A percentile compares a stretch with the other conserved stretches of the same genome.
phyloP scores from a whole-genome alignment of 2,113 vertebrate species.

The Columbina picui region DNA sequence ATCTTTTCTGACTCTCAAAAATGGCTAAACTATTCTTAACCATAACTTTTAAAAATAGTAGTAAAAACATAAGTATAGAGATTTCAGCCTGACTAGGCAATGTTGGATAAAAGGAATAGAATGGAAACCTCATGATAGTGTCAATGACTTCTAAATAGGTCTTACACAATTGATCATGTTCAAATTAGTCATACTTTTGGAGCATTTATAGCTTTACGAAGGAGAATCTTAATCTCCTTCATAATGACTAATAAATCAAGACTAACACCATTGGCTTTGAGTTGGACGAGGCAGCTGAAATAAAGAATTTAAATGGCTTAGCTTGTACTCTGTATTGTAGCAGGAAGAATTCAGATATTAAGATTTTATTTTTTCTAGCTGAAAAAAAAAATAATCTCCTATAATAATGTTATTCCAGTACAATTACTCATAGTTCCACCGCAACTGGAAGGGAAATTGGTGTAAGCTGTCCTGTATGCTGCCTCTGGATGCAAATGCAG shows the following conservation, averaged over 20 bases:
- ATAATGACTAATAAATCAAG: constrained; percentile 9
- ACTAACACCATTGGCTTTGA: not conserved
- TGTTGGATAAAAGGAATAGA: not conserved
- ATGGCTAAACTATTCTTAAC: not conserved
- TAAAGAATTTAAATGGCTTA: not conserved
- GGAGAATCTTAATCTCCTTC: not conserved
- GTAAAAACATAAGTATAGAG: not conserved
- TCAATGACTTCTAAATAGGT: not conserved
- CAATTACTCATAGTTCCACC: not conserved
- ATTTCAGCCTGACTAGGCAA: not conserved
- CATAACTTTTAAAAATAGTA: not conserved
- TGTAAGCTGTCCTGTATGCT: not conserved
- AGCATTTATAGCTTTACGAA: not conserved
- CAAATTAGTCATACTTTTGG: not conserved
- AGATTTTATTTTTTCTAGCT: not conserved
- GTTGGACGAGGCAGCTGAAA: not conserved
- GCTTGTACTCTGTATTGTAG: not conserved
- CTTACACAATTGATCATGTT: not conserved
- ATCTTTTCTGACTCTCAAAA: not conserved
- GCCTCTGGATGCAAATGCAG: not conserved
- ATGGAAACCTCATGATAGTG: not conserved
- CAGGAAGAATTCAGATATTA: not conserved
- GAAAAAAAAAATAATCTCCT: not conserved
- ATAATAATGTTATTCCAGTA: not conserved
- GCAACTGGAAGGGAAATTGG: not conserved